A percentile compares a stretch with the other conserved stretches of the same genome.
Evolutionary conservation across 2,888 invertebrate species (phyloP).

Genomic region (Augochlorella aurata): DNA sequence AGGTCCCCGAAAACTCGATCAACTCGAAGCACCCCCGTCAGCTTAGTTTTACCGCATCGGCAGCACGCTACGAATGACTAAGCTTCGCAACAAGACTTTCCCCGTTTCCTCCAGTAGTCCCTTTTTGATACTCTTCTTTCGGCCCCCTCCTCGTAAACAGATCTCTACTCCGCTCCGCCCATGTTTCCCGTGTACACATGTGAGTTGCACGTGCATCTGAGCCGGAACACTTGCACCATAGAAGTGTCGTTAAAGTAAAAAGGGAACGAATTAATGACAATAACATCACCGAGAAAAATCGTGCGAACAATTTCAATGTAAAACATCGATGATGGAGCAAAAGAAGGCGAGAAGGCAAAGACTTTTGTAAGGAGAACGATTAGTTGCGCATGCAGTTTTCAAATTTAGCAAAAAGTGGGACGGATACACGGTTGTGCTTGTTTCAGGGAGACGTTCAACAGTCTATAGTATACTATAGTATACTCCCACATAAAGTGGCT

Average conservation of each 20-base stretch:
- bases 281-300: not conserved
- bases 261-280: slow-evolving; percentile 14
- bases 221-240: slow-evolving; percentile 29
- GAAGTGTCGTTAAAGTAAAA: slow-evolving; percentile 2
- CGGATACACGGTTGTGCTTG: not conserved
- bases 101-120: slow-evolving; percentile 47
- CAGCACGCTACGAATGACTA: slow-evolving; percentile 57
- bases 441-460: not conserved
- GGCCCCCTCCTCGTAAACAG: not conserved
- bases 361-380: not conserved
- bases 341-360: not conserved
- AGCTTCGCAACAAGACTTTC: slow-evolving; percentile 39
- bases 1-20: slow-evolving; percentile 24
- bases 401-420: not conserved
- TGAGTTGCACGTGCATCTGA: slow-evolving; percentile 64
- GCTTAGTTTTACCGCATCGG: slow-evolving; percentile 14
- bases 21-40: slow-evolving; percentile 8
- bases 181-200: slow-evolving; percentile 49
- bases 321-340: not conserved
- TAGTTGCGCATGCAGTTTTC: not conserved
- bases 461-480: not conserved
- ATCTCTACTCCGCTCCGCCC: slow-evolving; percentile 21
- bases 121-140: slow-evolving; percentile 30
- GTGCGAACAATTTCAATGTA: not conserved
- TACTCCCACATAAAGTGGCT: slow-evolving; percentile 67